phyloP scores from a whole-genome alignment of 2,888 invertebrate species.

The Timema podura region DNA sequence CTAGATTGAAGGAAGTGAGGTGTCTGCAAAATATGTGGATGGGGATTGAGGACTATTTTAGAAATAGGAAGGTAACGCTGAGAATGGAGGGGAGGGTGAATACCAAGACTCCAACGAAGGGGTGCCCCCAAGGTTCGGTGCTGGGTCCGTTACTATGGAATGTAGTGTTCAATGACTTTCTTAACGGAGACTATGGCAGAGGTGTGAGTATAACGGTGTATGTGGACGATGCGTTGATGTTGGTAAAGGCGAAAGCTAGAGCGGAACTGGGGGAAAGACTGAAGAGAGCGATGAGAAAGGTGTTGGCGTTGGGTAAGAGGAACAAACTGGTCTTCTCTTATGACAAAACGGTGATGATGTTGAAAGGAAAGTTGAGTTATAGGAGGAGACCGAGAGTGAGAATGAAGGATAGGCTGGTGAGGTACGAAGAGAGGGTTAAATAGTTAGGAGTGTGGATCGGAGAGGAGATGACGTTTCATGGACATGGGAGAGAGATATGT shows the following conservation, averaged over 20 bases:
- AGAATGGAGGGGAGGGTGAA: no score
- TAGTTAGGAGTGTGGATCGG: no score
- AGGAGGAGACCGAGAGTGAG: background rate
- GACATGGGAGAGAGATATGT: no score
- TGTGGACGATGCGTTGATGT: background rate
- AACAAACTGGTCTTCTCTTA: background rate
- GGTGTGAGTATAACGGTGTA: background rate
- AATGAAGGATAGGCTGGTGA: no score
- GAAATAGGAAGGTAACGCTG: background rate
- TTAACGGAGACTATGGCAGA: background rate
- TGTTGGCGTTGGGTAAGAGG: background rate
- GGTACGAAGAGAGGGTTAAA: no score
- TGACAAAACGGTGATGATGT: background rate
- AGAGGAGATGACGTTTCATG: no score
- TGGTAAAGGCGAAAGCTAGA: background rate
- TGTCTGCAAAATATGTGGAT: background rate
- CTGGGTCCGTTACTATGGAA: background rate
- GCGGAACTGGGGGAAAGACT: background rate
- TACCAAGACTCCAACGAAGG: background rate
- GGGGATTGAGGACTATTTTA: no score
- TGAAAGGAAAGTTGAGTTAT: background rate
- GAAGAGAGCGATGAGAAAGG: background rate
- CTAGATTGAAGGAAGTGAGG: background rate
- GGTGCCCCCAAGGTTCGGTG: slow-evolving; percentile 5
- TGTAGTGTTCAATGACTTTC: background rate